Conservation (phyloP, 2,113 vertebrate species). For the Stegastes partitus region DNA sequence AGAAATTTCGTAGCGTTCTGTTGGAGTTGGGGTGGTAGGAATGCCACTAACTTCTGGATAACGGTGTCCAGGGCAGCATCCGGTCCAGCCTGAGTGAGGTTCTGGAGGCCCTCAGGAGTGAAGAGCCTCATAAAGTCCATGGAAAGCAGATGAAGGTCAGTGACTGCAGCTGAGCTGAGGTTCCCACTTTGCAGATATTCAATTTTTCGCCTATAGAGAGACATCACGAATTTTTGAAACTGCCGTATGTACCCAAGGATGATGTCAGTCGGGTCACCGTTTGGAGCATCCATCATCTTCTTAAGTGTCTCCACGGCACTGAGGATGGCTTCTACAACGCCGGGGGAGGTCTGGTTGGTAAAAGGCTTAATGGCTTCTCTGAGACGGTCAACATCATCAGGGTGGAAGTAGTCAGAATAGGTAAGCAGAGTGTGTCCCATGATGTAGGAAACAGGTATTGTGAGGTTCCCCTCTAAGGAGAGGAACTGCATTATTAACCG, state of each 20-base stretch:
- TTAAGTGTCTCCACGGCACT: constrained; percentile 69
- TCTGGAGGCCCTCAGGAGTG: constrained; percentile 59
- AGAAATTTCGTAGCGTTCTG: constrained; percentile 54
- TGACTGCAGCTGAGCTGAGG: constrained; percentile 45
- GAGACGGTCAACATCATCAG: constrained; percentile 53
- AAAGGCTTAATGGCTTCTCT: constrained; percentile 64
- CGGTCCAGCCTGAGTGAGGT: constrained; percentile 57
- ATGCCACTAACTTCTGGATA: constrained; percentile 56
- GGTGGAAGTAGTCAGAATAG: constrained; percentile 65
- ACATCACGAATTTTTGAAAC: constrained; percentile 70
- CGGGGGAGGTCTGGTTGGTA: constrained; percentile 72
- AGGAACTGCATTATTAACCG: constrained; percentile 62
- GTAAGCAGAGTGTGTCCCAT: constrained; percentile 69
- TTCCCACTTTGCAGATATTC: constrained; percentile 57
- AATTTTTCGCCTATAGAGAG: constrained; percentile 43
- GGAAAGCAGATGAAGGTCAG: constrained; percentile 46
- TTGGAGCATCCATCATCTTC: constrained; percentile 54
- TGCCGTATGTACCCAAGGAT: constrained; percentile 71
- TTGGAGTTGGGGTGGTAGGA: constrained; percentile 65
- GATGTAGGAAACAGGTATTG: constrained; percentile 66
- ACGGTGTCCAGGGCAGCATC: constrained; percentile 61
- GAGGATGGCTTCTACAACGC: constrained; percentile 68
- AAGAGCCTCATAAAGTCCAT: constrained; percentile 70
- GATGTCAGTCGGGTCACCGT: constrained; percentile 60
- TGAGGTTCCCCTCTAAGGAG: constrained; percentile 71